Base-by-base conservation (phyloP, 2,797 vertebrate genomes). In the Poecilia gillii region DNA sequence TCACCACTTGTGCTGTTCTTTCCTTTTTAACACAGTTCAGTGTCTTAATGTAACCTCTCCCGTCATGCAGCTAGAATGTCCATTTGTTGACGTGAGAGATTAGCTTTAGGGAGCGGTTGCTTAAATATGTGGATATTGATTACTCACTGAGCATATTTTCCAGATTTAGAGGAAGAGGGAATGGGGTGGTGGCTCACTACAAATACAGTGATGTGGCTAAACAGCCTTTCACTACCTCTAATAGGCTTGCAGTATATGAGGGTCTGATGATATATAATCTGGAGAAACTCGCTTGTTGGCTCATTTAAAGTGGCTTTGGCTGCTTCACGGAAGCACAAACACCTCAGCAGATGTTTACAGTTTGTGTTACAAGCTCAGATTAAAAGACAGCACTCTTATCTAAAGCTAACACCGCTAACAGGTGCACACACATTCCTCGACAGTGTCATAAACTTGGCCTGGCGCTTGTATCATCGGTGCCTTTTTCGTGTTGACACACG, bases 41-140 rank as follows among this genome's bases (percentile, higher is more conserved):
- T 12, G 64, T 85, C 66, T 87, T 81, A 81, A 77, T 78, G 64
- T 86, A 86, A 90, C 66, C 64, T 73, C 53, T 57, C n/a, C 57
- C 31, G 75, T 87, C 88, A 76, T 86, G 80, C 31, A 3, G 75
- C 53, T 78, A 46, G 72, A 84, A 81, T 82, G 82, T 47, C 81
- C 80, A 53, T 87, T 90, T 90, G 85, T 85, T 88, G 89, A 82
- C 81, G 74, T 85, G 75, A 86, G 86, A 84, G 86, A 84, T 87
- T 25, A 73, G 66, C 41, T 74, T 84, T 84, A 20, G 76, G 82
- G 85, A 92, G 81, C 78, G 73, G 84, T 87, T 84, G 84, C 47
- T 64, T 77, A 72, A 82, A 84, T 88, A 79, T 91, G 75, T 84
- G 78, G 41, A 80, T 87, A 88, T 89, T 89, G 92, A 91, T 90